Base-by-base conservation (phyloP, 2,113 vertebrate genomes). In the Hepsetus odoe region DNA sequence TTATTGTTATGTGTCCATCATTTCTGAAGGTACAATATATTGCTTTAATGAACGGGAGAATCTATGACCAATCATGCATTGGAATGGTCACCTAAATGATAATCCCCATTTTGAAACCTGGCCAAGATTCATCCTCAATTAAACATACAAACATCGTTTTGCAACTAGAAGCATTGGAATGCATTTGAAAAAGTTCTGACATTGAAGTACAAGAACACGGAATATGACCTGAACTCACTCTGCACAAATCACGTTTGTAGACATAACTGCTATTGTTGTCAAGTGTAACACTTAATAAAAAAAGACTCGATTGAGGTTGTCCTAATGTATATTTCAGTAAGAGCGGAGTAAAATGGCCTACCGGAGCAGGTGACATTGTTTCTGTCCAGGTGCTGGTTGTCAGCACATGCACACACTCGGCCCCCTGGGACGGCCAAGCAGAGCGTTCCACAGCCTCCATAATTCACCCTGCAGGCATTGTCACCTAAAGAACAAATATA, bases 351-450 rank as follows among this genome's bases (percentile, higher is more conserved):
- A 81, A 55, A 82, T 74, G 81, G 75, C 95, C 91, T 96, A 99
- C 98, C 93, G 85, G 85, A 90, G 89, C 98, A 99, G 82, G 93
- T 95, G 88, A 97, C 94, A 88, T 93, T 97, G 85, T 98, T 97
- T 90, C 93, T 95, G 89, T 96, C 95, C 91, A 99, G 88, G 86
- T 94, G 87, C 81, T 99, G 97, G 92, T 97, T 97, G 93, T 99
- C 96, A 83, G 98, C 95, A 86, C 98, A 99, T 59, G 96, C 95
- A 89, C 98, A 99, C 77, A 98, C 95, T 90, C 97, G 91, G 78
- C 97, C 97, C 85, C 94, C 94, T 80, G 98, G 98, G 91, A 98
- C 90, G 79, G 96, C 95, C 77, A 99, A 93, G 85, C 98, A 99
- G 77, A 99, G 94, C 51, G 94, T 95, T 81, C 93, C 86, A 83